Evolutionary conservation across 2,888 invertebrate genomes (phyloP).

Genomic region (Griposia aprilina): DNA sequence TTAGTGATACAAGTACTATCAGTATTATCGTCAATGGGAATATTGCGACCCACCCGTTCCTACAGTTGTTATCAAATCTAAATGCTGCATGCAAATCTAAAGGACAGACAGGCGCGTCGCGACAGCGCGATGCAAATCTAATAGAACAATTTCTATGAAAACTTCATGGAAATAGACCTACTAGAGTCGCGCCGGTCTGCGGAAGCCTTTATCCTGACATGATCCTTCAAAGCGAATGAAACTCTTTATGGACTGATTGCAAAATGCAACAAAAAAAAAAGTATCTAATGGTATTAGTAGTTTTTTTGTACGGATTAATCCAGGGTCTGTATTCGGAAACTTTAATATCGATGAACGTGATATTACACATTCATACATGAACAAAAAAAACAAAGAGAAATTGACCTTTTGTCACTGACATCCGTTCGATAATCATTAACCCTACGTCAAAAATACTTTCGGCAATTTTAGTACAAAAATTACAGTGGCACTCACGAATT

Average conservation of each 20-base stretch:
- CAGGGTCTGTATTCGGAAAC: background rate
- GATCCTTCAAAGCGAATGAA: conserved; percentile 12
- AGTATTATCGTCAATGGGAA: no score
- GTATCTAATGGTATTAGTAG: background rate
- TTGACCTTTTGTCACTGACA: background rate
- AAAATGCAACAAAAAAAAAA: background rate
- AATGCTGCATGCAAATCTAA: conserved; percentile 18
- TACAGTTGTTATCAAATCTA: conserved; percentile 12
- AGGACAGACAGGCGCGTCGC: no score
- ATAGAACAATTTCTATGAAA: no score
- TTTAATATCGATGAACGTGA: conserved; percentile 4
- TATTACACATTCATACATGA: conserved; percentile 10
- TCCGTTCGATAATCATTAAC: conserved; percentile 6
- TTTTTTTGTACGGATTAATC: background rate
- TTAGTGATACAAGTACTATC: no score
- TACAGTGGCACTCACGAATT: background rate
- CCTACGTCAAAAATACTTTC: background rate
- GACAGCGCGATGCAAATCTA: no score
- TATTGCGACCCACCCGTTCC: background rate
- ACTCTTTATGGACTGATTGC: background rate
- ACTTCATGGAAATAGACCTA: no score
- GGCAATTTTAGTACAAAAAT: background rate
- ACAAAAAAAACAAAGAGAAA: conserved; percentile 5
- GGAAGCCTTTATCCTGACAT: background rate
- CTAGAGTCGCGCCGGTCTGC: no score